A percentile compares a stretch with the other conserved stretches of the same genome.
phyloP scores from a whole-genome alignment of 2,888 invertebrate genomes.

The Platycheirus albimanus region DNA sequence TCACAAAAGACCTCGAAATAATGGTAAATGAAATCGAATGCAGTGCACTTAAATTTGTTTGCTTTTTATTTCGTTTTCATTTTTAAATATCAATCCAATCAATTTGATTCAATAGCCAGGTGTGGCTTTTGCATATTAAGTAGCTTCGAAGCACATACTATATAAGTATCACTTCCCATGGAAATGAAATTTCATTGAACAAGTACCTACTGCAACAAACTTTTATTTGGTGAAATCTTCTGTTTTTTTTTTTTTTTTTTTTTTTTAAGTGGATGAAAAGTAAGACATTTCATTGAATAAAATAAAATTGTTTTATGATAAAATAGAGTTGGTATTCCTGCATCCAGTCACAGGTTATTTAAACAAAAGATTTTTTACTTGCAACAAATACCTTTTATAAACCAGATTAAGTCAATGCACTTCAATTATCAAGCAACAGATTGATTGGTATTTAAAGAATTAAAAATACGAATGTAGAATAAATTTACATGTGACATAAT shows the following conservation, averaged over 20 bases:
- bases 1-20: background rate
- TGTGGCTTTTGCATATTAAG: background rate
- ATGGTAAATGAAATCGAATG: background rate
- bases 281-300: too few species aligned
- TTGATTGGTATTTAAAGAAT: background rate
- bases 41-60: conserved; percentile 9
- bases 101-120: conserved; percentile 8
- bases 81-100: conserved; percentile 7
- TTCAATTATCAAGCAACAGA: background rate
- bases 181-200: too few species aligned
- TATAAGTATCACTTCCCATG: too few species aligned
- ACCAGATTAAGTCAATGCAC: background rate
- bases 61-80: conserved; percentile 10
- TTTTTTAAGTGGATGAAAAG: too few species aligned
- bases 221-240: too few species aligned
- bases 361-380: too few species aligned
- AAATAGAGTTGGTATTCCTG: too few species aligned
- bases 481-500: background rate
- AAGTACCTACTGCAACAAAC: too few species aligned
- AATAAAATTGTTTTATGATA: too few species aligned
- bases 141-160: too few species aligned
- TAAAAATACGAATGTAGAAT: background rate
- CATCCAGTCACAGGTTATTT: background rate
- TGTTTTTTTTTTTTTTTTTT: too few species aligned
- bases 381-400: background rate